Base-by-base conservation (phyloP, 2,113 vertebrate species). In the Chrysochloris asiatica region DNA sequence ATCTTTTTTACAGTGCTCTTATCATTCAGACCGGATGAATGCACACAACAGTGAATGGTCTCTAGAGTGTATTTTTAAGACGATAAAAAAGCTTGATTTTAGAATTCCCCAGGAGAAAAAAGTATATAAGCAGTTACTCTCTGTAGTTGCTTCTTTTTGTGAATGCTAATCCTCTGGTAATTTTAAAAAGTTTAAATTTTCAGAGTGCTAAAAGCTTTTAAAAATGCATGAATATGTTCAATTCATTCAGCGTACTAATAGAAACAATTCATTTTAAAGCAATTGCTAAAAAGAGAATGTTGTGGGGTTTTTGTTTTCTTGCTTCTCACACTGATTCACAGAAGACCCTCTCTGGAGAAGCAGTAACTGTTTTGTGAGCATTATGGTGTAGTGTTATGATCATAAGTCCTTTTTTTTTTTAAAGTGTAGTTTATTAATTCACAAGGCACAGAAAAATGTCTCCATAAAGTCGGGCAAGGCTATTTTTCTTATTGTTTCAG, bases 1-100 rank as follows among this genome's bases (percentile, higher is more conserved):
- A 93, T 97, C 94, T 97, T 97, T 95, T 95, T 95, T 90, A 92
- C 94, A 90, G 94, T 88, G 77, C 79, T 91, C 93, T 97, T 97
- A 94, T 96, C 94, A 95, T 79, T 95, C 83, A 98, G 97, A 97
- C 97, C 97, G 95, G 97, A 98, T 97, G 94, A 96, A 85, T 83
- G 69, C 76, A 96, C 80, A 78, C 85, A 95, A 96, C 94, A 95
- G 78, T 90, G 56, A 84, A 45, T 80, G 48, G 71, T 61, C 69
- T 86, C 24, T n/a, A 43, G 30, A 83, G 56, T 81, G 8, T 95
- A 77, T 89, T 93, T 95, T 96, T 94, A 94, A 90, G 54, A 82
- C 72, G 83, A 81, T 90, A 88, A 96, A 83, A 72, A 94, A 82
- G 26, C 88, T 92, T 54, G 21, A 81, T 22, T 47, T 83, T 78